A percentile compares a stretch with the other conserved stretches of the same genome.
These are phyloP conservation scores for Tretioscincus oriximinensis DNA, from an alignment of 2,113 vertebrate species.

Conservation along the genomic window DNA sequence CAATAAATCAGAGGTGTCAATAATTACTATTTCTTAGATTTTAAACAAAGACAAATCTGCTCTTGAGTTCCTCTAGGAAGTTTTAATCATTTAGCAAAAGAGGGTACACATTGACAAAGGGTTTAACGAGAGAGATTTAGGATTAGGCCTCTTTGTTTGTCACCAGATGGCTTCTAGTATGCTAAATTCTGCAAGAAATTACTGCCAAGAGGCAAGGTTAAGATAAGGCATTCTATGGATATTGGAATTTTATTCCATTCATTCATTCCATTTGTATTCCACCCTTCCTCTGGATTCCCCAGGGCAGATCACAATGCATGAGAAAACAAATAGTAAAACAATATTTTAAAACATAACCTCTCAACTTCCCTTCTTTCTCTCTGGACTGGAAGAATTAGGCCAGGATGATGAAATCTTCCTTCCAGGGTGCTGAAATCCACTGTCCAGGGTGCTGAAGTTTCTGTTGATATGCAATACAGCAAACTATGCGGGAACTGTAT, in stretches of 20 bases:
- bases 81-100: constrained; percentile 18
- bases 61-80: constrained; percentile 32
- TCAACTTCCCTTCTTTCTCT: no score
- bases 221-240: neutral
- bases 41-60: neutral
- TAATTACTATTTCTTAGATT: neutral
- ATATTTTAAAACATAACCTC: no score
- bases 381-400: no score
- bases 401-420: neutral
- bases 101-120: constrained; percentile 31
- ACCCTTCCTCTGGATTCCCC: no score
- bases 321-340: no score
- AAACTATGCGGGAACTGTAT: neutral
- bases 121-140: neutral
- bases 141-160: constrained; percentile 32
- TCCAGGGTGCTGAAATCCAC: neutral
- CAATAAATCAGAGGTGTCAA: neutral
- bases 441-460: no score
- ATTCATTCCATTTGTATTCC: no score
- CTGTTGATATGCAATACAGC: neutral
- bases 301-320: no score
- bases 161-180: constrained; percentile 39
- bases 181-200: neutral
- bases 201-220: constrained; percentile 27
- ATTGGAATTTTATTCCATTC: neutral